Evolutionary conservation across 1,140 invertebrate species (phyloP).

Genomic region (Bombus consobrinus): DNA sequence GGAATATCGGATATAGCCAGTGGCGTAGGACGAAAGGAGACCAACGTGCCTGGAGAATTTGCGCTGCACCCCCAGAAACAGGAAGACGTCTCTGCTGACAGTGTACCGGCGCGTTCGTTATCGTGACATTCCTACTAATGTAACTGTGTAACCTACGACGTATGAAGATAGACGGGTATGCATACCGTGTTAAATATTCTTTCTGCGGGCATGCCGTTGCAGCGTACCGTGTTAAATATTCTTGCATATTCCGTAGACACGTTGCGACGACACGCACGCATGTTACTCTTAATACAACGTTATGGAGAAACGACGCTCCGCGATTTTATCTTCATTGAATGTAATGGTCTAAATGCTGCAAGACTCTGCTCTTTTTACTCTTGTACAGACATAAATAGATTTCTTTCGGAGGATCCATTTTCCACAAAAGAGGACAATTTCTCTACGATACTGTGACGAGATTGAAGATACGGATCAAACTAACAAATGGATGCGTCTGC

Average conservation of each 20-base stretch:
- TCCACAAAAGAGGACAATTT: neutral
- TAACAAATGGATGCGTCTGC: neutral
- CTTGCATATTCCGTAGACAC: slow-evolving; percentile 12
- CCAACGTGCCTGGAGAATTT: neutral
- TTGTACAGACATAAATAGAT: neutral
- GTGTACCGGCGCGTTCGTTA: neutral
- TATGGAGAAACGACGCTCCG: neutral
- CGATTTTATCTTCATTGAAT: slow-evolving; percentile 35
- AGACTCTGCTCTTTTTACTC: neutral
- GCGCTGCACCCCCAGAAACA: neutral
- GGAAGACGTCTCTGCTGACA: slow-evolving; percentile 15
- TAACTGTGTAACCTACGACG: slow-evolving; percentile 9
- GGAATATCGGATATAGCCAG: slow-evolving; percentile 61
- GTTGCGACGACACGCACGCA: slow-evolving; percentile 17
- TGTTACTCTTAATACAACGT: neutral
- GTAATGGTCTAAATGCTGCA: slow-evolving; percentile 12
- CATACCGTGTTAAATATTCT: slow-evolving; percentile 5
- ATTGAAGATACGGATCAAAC: neutral
- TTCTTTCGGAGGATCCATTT: neutral
- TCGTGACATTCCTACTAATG: slow-evolving; percentile 25
- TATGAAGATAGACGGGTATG: slow-evolving; percentile 20
- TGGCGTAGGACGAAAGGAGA: slow-evolving; percentile 47
- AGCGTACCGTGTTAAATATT: slow-evolving; percentile 9
- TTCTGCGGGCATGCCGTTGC: neutral
- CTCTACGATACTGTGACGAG: neutral